Conservation (phyloP, 2,888 invertebrate genomes). For the Colostygia pectinataria region DNA sequence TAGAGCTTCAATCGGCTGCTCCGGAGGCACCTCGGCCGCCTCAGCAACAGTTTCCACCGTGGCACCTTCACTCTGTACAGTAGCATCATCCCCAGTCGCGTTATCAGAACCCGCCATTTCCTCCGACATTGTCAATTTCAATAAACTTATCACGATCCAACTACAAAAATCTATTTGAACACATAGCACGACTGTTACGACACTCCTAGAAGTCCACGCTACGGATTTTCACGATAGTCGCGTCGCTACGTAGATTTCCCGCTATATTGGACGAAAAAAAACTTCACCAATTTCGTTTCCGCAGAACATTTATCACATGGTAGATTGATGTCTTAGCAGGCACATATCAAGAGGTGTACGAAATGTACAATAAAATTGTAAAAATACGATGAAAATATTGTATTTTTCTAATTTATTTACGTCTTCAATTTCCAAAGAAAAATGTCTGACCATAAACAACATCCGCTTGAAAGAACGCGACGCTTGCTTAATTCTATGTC, state of each 20-base stretch:
- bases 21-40: slow-evolving; percentile 41
- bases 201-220: slow-evolving; percentile 56
- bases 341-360: neutral
- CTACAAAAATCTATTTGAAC: slow-evolving; percentile 65
- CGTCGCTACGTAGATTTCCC: slow-evolving; percentile 79
- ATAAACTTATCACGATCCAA: slow-evolving; percentile 58
- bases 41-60: slow-evolving; percentile 46
- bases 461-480: slow-evolving; percentile 61
- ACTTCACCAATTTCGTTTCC: slow-evolving; percentile 42
- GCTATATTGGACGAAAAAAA: slow-evolving; percentile 68
- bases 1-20: slow-evolving; percentile 42
- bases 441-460: slow-evolving; percentile 77
- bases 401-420: slow-evolving; percentile 43
- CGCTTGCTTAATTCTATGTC: slow-evolving; percentile 58
- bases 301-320: slow-evolving; percentile 40
- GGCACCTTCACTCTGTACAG: slow-evolving; percentile 53
- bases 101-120: slow-evolving; percentile 79
- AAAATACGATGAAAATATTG: neutral
- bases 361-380: neutral
- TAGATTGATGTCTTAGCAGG: slow-evolving; percentile 10
- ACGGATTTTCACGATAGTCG: slow-evolving; percentile 67
- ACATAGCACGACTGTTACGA: slow-evolving; percentile 71
- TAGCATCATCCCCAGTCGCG: slow-evolving; percentile 61
- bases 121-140: slow-evolving; percentile 76
- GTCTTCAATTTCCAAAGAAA: slow-evolving; percentile 64